Base-by-base conservation (phyloP, 2,797 vertebrate genomes). In the Coregonus suidteri region DNA sequence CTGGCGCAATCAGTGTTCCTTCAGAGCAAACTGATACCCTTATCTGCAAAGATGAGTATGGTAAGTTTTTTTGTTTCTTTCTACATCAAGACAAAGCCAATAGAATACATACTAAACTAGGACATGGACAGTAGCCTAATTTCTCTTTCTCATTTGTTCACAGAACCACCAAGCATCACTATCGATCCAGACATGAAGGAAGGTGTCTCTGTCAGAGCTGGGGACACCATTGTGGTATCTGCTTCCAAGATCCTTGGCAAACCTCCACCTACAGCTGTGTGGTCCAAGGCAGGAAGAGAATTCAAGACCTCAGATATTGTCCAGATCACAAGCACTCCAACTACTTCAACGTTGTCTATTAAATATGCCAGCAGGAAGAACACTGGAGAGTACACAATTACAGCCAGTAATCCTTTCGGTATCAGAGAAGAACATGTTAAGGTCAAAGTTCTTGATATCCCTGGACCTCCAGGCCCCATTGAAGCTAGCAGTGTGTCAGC, bases 351-450 rank as follows among this genome's bases (percentile, higher is more conserved):
- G 64, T 84, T 99, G 82, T 92, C 92, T 73, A 90, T 99, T 83
- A 99, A 99, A 87, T 99, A 99, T 6, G 96, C 97, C 82, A 94
- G 94, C 79, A 95, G 95, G 87, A 99, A 99, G 90, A 98, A 99
- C 94, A 97, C 97, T 52, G 98, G 98, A 74, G 97, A 99, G 86
- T 99, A 99, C 81, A 96, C 88, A 20, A 98, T 99, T 86, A 99
- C 96, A 35, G 98, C 98, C 75, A 97, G 95, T 87, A 99, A 99
- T 94, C 96, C 98, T 84, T 99, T 99, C 35, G 98, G 98, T 75
- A 99, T 98, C 77, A 99, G 97, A 84, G 95, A 98, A 75, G 98
- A 99, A 74, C 95, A 91, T 1, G 93, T 99, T 64, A 97, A 96
- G 87, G 98, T 99, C 70, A 99, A 96, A 88, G 97, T 99, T 75